Base-by-base conservation (phyloP, 2,888 invertebrate species). In the Seira ritae region DNA sequence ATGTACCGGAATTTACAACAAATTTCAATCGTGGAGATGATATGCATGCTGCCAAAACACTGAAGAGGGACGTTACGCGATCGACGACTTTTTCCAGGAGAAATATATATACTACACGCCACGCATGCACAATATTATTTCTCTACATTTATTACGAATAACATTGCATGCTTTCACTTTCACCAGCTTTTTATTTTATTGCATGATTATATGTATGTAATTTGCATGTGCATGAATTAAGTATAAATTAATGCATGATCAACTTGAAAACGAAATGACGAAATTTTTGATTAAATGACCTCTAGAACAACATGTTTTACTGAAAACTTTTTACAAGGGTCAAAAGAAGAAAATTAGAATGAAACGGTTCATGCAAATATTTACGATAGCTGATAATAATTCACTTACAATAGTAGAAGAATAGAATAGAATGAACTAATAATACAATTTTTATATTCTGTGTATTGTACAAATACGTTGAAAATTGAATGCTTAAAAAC, bases 121-220 rank as follows among this genome's bases (percentile, higher is more conserved):
- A 68, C n/a, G n/a, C n/a, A n/a, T n/a, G n/a, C n/a, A n/a, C n/a
- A n/a, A n/a, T n/a, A n/a, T n/a, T n/a, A n/a, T 68, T 23, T 37
- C 20, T 68, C 60, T 60, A 19, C 20, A 19, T 60, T 19, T 37
- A 4, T 67, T 12, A 68, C 42, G 42, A 46, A 46, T 37, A 70
- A 46, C 46, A 70, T 46, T 23, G 70, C 42, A 46, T 70, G 70
- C 46, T 46, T 46, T 46, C 37, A 68, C 17, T 68, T 17, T 31
- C 31, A 24, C 70, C 17, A 46, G 17, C 70, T 20, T 42, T 8
- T 6, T 31, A 4, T 1, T 3, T 70, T 70, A 6, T 19, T 70
- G 37, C 42, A 70, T 68, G 68, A 37, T 66, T 23, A 23, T 20
- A 4, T 55, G 12, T 42, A 42, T 42, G 12, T 42, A 42, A 42